These are phyloP conservation scores for Climacteris rufus DNA, from an alignment of 2,113 vertebrate species.

Conservation along the genomic window DNA sequence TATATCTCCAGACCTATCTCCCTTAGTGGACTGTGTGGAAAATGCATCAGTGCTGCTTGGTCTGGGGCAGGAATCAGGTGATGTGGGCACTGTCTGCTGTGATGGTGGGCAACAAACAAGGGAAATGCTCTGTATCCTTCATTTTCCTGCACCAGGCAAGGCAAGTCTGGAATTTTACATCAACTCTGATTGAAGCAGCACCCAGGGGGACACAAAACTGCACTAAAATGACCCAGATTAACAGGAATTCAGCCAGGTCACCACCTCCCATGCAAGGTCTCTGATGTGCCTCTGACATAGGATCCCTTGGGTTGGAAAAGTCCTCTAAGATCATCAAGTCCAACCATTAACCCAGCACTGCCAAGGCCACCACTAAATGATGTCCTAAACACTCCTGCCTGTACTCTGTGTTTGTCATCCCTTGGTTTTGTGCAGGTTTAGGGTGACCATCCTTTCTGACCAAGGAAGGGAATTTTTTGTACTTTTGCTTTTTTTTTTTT, in stretches of 20 bases:
- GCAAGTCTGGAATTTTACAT: neutral
- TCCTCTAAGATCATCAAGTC: neutral
- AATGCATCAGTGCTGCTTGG: neutral
- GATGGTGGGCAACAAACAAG: neutral
- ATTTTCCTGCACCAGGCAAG: neutral
- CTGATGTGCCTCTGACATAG: neutral
- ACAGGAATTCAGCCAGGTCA: neutral
- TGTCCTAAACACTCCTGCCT: neutral
- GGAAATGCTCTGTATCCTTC: neutral
- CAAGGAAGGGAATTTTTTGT: neutral
- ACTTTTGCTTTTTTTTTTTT: neutral
- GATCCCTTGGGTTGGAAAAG: neutral
- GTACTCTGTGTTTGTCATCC: neutral
- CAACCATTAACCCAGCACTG: neutral
- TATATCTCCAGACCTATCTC: neutral
- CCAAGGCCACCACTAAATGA: neutral
- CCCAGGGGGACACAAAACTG: fast-evolving
- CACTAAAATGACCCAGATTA: neutral
- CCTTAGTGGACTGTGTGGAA: fast-evolving
- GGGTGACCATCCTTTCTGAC: neutral
- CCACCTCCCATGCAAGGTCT: neutral
- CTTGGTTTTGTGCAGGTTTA: neutral
- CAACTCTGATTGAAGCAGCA: neutral
- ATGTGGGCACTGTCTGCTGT: fast-evolving
- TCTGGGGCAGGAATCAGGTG: neutral